phyloP scores from a whole-genome alignment of 2,797 vertebrate species.

The Trachops cirrhosus region DNA sequence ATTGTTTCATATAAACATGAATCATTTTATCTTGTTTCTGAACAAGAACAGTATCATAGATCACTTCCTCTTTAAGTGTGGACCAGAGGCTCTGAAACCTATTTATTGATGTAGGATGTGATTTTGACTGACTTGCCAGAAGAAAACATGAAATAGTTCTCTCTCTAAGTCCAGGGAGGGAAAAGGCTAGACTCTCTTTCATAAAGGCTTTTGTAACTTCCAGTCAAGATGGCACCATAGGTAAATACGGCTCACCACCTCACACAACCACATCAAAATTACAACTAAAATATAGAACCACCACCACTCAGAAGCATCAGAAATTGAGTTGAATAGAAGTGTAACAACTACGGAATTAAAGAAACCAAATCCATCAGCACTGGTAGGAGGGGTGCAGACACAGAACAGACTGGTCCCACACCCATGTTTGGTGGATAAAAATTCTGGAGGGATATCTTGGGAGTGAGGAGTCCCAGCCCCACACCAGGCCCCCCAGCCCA shows the following conservation, averaged over 20 bases:
- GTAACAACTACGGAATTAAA: no score
- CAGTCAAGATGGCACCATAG: neutral
- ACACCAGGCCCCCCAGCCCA: neutral
- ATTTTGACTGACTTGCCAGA: constrained; percentile 12
- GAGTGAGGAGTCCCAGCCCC: neutral
- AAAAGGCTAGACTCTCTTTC: neutral
- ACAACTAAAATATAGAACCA: neutral
- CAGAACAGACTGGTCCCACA: neutral
- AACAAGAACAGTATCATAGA: neutral
- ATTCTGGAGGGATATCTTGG: neutral
- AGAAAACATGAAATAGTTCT: constrained; percentile 36
- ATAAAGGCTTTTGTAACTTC: neutral
- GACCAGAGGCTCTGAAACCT: neutral
- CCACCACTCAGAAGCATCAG: neutral
- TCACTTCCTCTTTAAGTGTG: neutral
- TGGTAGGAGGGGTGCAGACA: neutral
- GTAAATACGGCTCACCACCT: neutral
- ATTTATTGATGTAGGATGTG: neutral
- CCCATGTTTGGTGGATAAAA: neutral
- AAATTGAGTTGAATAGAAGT: neutral
- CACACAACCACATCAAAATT: neutral
- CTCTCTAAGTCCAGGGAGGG: neutral
- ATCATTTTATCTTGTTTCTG: neutral
- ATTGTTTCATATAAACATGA: neutral
- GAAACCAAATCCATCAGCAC: no score